Conservation (phyloP, 2,888 invertebrate genomes). For the Melinopterus prodromus region DNA sequence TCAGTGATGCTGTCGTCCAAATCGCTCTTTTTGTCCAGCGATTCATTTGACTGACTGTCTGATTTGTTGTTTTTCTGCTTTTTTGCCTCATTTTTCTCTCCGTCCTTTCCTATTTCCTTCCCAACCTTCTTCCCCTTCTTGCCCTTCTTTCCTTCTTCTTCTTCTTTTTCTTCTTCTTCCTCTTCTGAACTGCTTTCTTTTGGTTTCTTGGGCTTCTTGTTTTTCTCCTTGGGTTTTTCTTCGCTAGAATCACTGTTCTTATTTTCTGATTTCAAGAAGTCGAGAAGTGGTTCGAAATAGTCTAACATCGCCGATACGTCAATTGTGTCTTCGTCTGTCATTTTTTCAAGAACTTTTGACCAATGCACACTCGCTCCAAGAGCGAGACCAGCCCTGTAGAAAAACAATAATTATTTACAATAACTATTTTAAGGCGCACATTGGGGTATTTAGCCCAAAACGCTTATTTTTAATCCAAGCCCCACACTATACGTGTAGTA, state of each 20-base stretch:
- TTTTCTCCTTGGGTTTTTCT: background rate
- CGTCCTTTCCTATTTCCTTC: background rate
- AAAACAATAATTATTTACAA: background rate
- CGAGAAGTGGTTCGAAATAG: slow-evolving; percentile 66
- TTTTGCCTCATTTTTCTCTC: background rate
- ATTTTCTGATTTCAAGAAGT: slow-evolving; percentile 58
- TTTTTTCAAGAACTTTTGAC: slow-evolving; percentile 66
- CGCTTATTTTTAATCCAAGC: no score
- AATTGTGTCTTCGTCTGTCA: slow-evolving; percentile 62
- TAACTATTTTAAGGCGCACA: no score
- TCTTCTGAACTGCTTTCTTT: background rate
- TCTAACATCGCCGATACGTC: slow-evolving; percentile 59
- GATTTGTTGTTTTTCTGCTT: background rate
- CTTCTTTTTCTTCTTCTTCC: background rate
- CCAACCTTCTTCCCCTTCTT: slow-evolving; percentile 13
- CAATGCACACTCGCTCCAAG: slow-evolving; percentile 64
- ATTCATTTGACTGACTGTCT: no score
- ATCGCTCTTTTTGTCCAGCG: no score
- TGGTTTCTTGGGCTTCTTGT: background rate
- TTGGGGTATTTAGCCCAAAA: no score
- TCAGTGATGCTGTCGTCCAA: no score
- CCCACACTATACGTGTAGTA: no score
- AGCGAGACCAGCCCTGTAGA: slow-evolving; percentile 61
- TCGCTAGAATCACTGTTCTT: background rate
- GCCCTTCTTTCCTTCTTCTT: background rate